These are phyloP conservation scores for Encarsia formosa DNA, from an alignment of 2,888 invertebrate species.

Conservation along the genomic window DNA sequence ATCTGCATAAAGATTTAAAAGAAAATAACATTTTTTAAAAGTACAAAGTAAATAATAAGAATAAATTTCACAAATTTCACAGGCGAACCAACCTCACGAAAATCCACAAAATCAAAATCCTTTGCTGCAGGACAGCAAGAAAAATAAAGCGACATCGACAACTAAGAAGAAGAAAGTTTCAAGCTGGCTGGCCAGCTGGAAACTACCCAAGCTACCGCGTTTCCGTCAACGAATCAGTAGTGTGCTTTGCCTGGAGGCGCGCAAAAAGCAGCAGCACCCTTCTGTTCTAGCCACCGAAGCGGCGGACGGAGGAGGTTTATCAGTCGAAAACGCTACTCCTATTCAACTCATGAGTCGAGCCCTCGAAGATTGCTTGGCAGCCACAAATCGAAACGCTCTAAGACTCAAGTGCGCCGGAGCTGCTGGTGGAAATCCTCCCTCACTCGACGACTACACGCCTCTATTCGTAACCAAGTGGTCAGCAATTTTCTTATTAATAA, in stretches of 20 bases:
- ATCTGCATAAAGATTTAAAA: too few species aligned
- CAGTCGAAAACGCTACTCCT: slow-evolving; percentile 19
- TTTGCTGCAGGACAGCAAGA: slow-evolving; percentile 14
- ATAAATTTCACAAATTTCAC: too few species aligned
- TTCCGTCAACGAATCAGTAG: slow-evolving; percentile 48
- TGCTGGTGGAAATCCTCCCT: slow-evolving; percentile 35
- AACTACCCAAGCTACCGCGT: slow-evolving; percentile 41
- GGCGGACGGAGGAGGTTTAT: slow-evolving; percentile 2
- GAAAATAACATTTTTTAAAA: too few species aligned
- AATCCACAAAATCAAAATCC: slow-evolving; percentile 1
- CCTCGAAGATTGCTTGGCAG: slow-evolving; percentile 50
- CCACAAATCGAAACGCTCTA: slow-evolving; percentile 10
- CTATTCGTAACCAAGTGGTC: slow-evolving; percentile 64
- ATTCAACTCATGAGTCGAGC: slow-evolving; percentile 43
- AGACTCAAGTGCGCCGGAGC: slow-evolving; percentile 6
- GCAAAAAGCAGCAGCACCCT: slow-evolving; percentile 32
- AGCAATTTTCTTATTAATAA: too few species aligned
- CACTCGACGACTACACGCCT: slow-evolving; percentile 42
- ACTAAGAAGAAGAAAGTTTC: slow-evolving; percentile 33
- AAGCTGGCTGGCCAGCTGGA: slow-evolving; percentile 40
- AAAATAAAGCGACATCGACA: slow-evolving; percentile 8
- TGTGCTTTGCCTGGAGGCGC: slow-evolving; percentile 43
- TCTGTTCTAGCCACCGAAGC: background rate
- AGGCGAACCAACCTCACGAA: slow-evolving; percentile 2
- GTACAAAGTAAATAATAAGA: too few species aligned